These are phyloP conservation scores for Eupithecia subumbrata DNA, from an alignment of 2,888 invertebrate species.

Conservation along the genomic window DNA sequence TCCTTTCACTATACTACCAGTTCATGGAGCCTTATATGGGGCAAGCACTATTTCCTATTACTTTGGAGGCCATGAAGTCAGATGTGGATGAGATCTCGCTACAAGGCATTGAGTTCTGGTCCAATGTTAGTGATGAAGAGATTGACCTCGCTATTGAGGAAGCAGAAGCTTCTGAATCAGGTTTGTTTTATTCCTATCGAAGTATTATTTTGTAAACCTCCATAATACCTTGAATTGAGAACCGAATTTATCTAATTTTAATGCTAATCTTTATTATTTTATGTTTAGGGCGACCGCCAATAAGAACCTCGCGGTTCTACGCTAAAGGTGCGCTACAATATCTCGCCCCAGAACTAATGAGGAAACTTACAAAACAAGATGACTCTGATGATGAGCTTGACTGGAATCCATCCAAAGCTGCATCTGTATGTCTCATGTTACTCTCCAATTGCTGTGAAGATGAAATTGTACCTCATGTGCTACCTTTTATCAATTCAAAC, in stretches of 20 bases:
- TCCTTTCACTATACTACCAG: constrained; percentile 98
- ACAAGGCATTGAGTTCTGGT: constrained; percentile 99
- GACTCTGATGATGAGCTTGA: constrained; percentile 99
- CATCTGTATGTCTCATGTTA: constrained; percentile 99
- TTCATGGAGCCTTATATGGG: constrained; percentile 99
- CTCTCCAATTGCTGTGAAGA: constrained; percentile 98
- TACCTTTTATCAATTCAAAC: constrained; percentile 98
- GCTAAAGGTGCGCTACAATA: constrained; percentile 99
- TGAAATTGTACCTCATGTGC: constrained; percentile 96
- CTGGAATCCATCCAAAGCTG: constrained; percentile 99
- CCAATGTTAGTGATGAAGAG: constrained; percentile 99
- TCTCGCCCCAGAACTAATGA: constrained; percentile 96
- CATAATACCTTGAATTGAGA: background rate
- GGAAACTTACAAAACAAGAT: constrained; percentile 97
- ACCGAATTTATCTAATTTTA: background rate
- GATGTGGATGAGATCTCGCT: constrained; percentile 97
- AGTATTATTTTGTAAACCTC: background rate
- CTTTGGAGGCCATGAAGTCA: constrained; percentile 99
- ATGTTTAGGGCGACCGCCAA: constrained; percentile 92
- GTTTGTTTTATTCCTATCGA: constrained; percentile 48
- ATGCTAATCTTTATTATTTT: background rate
- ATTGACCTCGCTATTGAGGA: constrained; percentile 97
- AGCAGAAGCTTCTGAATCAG: constrained; percentile 95
- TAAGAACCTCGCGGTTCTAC: constrained; percentile 96
- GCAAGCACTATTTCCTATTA: constrained; percentile 98